phyloP scores from a whole-genome alignment of 2,888 invertebrate genomes.

The Lysandra bellargus region DNA sequence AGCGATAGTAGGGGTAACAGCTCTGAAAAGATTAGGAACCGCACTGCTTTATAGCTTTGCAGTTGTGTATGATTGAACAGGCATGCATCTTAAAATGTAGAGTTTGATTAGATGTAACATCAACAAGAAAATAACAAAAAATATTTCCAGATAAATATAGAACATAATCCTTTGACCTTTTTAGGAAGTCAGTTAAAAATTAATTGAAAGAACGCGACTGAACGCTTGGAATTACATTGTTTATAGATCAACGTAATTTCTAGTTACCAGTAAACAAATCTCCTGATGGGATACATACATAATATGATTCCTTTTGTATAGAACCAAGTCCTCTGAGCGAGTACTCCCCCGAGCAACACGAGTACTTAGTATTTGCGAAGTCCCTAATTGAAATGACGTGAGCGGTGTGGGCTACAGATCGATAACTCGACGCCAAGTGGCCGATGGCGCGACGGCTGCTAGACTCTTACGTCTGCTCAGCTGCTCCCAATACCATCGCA shows the following conservation, averaged over 20 bases:
- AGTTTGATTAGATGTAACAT: too few species aligned
- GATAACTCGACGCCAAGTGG: conserved; percentile 69
- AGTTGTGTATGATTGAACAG: conserved; percentile 10
- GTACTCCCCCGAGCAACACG: background rate
- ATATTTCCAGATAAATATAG: background rate
- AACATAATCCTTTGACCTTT: background rate
- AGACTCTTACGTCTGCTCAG: conserved; percentile 34
- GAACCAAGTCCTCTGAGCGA: background rate
- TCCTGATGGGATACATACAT: too few species aligned
- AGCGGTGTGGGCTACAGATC: conserved; percentile 58
- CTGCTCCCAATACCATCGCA: conserved; percentile 23
- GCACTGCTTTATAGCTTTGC: background rate
- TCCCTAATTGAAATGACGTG: conserved; percentile 52
- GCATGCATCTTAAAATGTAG: background rate
- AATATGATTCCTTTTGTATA: background rate
- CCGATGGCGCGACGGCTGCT: conserved; percentile 54
- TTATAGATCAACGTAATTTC: too few species aligned
- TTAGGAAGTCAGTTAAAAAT: background rate
- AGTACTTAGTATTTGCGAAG: conserved; percentile 41
- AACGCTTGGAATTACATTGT: too few species aligned
- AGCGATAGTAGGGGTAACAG: too few species aligned
- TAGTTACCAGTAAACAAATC: too few species aligned
- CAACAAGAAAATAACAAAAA: background rate
- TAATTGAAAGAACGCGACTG: too few species aligned
- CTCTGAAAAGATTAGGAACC: too few species aligned